Conservation (phyloP, 2,888 invertebrate genomes). For the Portevinia maculata region DNA sequence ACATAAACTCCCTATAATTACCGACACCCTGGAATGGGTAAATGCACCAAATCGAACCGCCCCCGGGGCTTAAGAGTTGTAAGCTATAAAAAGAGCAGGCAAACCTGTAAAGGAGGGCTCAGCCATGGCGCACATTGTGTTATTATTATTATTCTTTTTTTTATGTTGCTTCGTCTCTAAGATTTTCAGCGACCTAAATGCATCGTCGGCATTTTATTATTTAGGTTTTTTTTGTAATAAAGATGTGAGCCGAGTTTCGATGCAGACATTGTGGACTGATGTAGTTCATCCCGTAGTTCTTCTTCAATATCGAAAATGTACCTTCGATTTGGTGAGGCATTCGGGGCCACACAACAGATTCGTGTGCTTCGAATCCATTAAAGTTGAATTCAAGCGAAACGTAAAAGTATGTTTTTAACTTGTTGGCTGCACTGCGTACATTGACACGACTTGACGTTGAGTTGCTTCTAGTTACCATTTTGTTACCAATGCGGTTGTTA, state of each 20-base stretch:
- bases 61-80: slow-evolving; percentile 77
- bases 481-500: background rate
- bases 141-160: slow-evolving; percentile 52
- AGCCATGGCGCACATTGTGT: slow-evolving; percentile 65
- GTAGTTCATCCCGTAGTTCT: slow-evolving; percentile 57
- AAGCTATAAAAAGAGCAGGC: slow-evolving; percentile 44
- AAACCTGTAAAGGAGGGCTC: slow-evolving; percentile 52
- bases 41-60: slow-evolving; percentile 82
- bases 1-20: slow-evolving; percentile 83
- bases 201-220: slow-evolving; percentile 53
- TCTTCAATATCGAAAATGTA: slow-evolving; percentile 69
- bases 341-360: slow-evolving; percentile 40
- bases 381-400: slow-evolving; percentile 66
- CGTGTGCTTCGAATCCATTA: slow-evolving; percentile 72
- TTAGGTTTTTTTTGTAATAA: slow-evolving; percentile 60
- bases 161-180: slow-evolving; percentile 13
- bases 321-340: slow-evolving; percentile 38
- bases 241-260: slow-evolving; percentile 73
- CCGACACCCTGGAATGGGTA: slow-evolving; percentile 82
- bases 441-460: background rate
- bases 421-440: slow-evolving; percentile 17
- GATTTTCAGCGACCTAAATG: slow-evolving; percentile 39
- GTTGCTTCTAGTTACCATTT: background rate
- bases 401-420: slow-evolving; percentile 37
- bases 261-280: slow-evolving; percentile 71